Percentiles rank a stretch among this genome's conserved stretches.
Evolutionary conservation across 2,113 vertebrate species (phyloP).

Genomic region (Gasterosteus aculeatus): DNA sequence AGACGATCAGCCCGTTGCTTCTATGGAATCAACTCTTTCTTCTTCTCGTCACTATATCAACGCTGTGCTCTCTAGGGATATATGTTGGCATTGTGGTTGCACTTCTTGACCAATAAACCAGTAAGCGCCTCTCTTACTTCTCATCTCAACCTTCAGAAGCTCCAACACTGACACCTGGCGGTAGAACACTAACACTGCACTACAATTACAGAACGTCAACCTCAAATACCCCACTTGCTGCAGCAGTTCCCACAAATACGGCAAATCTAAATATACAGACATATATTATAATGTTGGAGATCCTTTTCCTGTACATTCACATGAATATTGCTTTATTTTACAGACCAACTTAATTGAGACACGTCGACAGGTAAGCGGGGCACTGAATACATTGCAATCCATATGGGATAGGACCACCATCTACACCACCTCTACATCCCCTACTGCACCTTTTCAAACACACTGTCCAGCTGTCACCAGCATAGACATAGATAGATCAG

Average conservation of each 20-base stretch:
- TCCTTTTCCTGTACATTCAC: background rate
- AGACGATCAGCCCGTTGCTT: background rate
- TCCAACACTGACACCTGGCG: slow-evolving; percentile 60
- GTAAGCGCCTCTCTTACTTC: background rate
- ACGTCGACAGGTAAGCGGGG: no score
- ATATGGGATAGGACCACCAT: no score
- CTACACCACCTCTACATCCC: no score
- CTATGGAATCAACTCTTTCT: background rate
- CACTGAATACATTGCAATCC: no score
- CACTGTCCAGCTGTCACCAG: no score
- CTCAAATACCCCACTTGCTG: background rate
- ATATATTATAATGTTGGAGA: background rate
- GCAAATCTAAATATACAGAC: background rate
- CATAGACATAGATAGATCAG: no score
- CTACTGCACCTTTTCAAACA: no score
- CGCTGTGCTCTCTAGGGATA: background rate
- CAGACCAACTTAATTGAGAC: background rate
- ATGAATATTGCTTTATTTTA: background rate
- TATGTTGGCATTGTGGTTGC: background rate
- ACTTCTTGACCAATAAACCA: background rate
- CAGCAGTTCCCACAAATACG: background rate
- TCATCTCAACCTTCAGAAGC: background rate
- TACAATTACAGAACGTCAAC: background rate
- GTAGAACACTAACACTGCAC: slow-evolving; percentile 17
- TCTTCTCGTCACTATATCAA: background rate